These are phyloP conservation scores for Campylomormyrus tamandua DNA, from an alignment of 2,113 vertebrate species.

Conservation along the genomic window DNA sequence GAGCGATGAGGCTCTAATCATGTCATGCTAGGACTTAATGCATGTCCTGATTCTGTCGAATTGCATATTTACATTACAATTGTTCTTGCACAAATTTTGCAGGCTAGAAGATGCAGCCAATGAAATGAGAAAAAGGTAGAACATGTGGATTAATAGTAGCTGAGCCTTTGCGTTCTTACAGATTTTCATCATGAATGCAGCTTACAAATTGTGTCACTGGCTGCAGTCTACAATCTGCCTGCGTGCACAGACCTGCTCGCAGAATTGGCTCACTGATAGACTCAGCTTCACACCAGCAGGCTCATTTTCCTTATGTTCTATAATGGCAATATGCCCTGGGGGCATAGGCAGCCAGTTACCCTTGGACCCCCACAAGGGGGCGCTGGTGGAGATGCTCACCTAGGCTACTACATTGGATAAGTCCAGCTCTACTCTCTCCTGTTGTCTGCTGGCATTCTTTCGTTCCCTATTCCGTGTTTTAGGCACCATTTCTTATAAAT, in stretches of 20 bases:
- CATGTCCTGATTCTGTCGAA: too few species aligned
- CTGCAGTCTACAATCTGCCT: not conserved
- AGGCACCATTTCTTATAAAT: not conserved
- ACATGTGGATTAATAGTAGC: not conserved
- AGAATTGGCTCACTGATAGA: not conserved
- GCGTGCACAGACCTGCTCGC: not conserved
- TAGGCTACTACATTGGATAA: not conserved
- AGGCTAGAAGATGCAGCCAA: not conserved
- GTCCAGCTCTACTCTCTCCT: not conserved
- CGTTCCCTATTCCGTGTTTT: not conserved
- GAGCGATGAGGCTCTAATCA: too few species aligned
- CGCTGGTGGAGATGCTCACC: not conserved
- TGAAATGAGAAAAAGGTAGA: not conserved
- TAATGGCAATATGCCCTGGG: not conserved
- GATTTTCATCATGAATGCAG: not conserved
- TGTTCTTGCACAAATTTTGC: not conserved
- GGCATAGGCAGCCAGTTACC: not conserved
- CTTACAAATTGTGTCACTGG: too few species aligned
- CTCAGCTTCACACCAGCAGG: not conserved
- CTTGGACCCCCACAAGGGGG: not conserved
- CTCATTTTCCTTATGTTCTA: not conserved
- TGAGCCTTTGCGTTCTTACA: not conserved
- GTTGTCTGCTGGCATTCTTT: not conserved
- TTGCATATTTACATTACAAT: not conserved
- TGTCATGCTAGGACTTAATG: too few species aligned